Percentiles rank a stretch among this genome's conserved stretches.
These are phyloP conservation scores for Pomatostomus ruficeps DNA, from an alignment of 2,113 vertebrate genomes.

Conservation along the genomic window DNA sequence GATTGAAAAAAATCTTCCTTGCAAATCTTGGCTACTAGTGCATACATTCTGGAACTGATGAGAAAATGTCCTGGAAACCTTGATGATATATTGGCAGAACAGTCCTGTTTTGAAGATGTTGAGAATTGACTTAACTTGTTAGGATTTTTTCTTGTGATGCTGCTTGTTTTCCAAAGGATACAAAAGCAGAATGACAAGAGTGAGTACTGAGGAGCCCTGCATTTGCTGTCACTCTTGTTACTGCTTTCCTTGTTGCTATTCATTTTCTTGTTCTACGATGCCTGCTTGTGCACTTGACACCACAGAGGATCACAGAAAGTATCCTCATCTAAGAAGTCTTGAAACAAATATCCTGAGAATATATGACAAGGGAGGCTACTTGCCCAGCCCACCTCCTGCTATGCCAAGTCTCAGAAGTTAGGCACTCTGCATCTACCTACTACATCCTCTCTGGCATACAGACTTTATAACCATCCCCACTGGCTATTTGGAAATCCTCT, in stretches of 20 bases:
- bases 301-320: neutral
- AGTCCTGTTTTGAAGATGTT: neutral
- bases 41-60: neutral
- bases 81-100: slow-evolving; percentile 18
- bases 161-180: neutral
- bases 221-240: neutral
- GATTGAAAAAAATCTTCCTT: neutral
- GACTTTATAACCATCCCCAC: neutral
- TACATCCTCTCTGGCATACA: neutral
- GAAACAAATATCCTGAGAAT: neutral
- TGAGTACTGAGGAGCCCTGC: neutral
- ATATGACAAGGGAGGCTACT: neutral
- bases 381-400: neutral
- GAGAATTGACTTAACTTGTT: neutral
- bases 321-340: neutral
- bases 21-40: neutral
- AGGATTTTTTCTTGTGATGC: neutral
- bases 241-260: neutral
- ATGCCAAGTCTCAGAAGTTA: neutral
- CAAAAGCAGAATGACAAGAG: neutral
- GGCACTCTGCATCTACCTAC: neutral
- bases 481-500: neutral
- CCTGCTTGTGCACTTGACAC: neutral
- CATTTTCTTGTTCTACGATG: neutral
- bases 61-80: neutral